Base-by-base conservation (phyloP, 2,797 vertebrate species). In the Periophthalmus magnuspinnatus region DNA sequence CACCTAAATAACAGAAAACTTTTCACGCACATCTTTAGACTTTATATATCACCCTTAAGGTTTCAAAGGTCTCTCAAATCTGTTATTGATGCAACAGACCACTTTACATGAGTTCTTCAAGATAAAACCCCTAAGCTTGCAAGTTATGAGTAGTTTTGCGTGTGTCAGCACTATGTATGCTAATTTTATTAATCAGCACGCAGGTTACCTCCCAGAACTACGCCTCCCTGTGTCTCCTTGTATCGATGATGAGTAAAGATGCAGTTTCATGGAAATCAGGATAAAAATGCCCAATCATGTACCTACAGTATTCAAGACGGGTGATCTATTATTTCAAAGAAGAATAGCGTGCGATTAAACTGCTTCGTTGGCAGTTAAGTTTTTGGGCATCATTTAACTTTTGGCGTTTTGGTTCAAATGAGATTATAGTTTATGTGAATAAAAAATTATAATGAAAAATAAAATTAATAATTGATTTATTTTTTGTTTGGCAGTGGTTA, bases 101-200 rank as follows among this genome's bases (percentile, higher is more conserved):
- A 67, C 65, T 65, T 54, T 54, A 19, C 47, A 33, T 6, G 28
- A 50, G 47, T 67, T 55, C 65, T 67, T 79, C 65, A 67, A 65
- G 55, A 69, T 76, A 80, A 80, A 82, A 72, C 32, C 32, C 72
- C 70, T 28, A 70, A 64, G 73, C 74, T 78, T 85, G 83, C 83
- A 84, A 80, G 65, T 81, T 84, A 78, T 77, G 75, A 71, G 78
- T 61, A 74, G 76, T 81, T 88, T 78, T 74, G 59, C 17, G 2
- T 24, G 67, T 80, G 84, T 90, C 88, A 88, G 88, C 86, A 88
- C 58, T 59, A 52, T 62, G 61, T 79, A 87, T 89, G 88, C 70
- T 86, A 87, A 88, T 87, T 82, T 77, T 78, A 86, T 85, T 86
- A 84, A 89, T 86, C 81, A 90, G 81, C 87, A 83, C 80, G 70